These are phyloP conservation scores for Fistularia tabacaria DNA, from an alignment of 2,797 vertebrate species.

Conservation along the genomic window DNA sequence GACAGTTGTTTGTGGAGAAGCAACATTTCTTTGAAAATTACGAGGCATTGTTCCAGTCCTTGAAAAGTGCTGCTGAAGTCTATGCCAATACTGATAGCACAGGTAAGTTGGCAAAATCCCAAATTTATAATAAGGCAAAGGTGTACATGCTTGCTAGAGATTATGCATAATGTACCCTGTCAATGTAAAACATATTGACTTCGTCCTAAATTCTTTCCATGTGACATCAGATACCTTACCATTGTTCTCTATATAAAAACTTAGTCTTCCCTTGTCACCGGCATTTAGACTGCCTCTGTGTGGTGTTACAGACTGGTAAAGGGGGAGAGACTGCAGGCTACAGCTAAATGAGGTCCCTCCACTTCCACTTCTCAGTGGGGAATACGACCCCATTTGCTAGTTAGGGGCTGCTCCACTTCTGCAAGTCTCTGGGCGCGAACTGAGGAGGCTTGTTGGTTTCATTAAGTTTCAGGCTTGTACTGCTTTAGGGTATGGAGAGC, in stretches of 20 bases:
- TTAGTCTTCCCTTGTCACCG: constrained; percentile 33
- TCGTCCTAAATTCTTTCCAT: neutral
- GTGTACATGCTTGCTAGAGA: no score
- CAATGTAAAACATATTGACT: neutral
- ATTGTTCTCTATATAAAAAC: constrained; percentile 19
- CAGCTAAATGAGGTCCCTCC: constrained; percentile 78
- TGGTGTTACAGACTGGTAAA: constrained; percentile 38
- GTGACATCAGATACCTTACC: neutral
- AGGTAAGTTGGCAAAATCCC: constrained; percentile 68
- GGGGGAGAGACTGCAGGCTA: constrained; percentile 70
- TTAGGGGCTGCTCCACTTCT: constrained; percentile 71
- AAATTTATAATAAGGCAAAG: neutral
- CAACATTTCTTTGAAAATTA: constrained; percentile 91
- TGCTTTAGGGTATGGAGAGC: constrained; percentile 66
- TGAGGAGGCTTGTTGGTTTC: constrained; percentile 63
- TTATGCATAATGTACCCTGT: neutral
- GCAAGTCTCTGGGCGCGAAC: constrained; percentile 63
- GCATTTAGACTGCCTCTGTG: constrained; percentile 15
- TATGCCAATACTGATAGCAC: constrained; percentile 84
- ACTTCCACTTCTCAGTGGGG: constrained; percentile 70
- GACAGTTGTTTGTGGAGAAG: constrained; percentile 88
- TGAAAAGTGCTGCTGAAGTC: constrained; percentile 85
- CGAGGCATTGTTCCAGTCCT: constrained; percentile 84
- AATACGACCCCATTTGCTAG: constrained; percentile 78
- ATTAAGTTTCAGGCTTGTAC: constrained; percentile 62